Conservation (phyloP, 2,797 vertebrate species). For the Manis crassicaudata region DNA sequence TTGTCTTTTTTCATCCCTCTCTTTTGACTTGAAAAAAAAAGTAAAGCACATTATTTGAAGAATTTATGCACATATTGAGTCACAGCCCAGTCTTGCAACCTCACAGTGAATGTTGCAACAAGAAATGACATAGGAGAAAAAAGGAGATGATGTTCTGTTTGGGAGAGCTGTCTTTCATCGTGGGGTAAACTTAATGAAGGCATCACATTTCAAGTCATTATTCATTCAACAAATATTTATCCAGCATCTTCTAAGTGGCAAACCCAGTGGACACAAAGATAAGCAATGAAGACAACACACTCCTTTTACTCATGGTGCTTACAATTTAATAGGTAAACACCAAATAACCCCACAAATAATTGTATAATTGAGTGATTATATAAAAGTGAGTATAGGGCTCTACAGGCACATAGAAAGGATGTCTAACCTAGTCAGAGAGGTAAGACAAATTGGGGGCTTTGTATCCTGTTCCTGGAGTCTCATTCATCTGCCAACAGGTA, state of each 20-base stretch:
- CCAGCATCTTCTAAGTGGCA: neutral
- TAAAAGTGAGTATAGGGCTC: neutral
- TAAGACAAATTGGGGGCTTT: neutral
- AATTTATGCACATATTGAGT: neutral
- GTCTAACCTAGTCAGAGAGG: neutral
- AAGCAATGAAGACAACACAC: neutral
- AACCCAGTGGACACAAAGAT: neutral
- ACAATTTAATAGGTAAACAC: neutral
- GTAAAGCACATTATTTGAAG: neutral
- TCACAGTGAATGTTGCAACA: slow-evolving; percentile 28
- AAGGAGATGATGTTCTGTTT: neutral
- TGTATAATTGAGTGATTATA: neutral
- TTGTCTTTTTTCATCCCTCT: slow-evolving; percentile 27
- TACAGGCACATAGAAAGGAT: neutral
- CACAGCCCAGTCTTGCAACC: neutral
- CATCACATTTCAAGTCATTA: neutral
- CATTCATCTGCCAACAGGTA: neutral
- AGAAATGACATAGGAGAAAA: neutral
- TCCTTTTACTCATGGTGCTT: neutral
- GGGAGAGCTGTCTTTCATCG: neutral
- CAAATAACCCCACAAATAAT: neutral
- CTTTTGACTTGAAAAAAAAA: neutral
- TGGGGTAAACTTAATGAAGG: neutral
- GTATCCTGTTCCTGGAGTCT: neutral
- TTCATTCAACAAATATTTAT: slow-evolving; percentile 23